A percentile compares a stretch with the other conserved stretches of the same genome.
Evolutionary conservation across 2,888 invertebrate species (phyloP).

Genomic region (Blastobasis adustella): DNA sequence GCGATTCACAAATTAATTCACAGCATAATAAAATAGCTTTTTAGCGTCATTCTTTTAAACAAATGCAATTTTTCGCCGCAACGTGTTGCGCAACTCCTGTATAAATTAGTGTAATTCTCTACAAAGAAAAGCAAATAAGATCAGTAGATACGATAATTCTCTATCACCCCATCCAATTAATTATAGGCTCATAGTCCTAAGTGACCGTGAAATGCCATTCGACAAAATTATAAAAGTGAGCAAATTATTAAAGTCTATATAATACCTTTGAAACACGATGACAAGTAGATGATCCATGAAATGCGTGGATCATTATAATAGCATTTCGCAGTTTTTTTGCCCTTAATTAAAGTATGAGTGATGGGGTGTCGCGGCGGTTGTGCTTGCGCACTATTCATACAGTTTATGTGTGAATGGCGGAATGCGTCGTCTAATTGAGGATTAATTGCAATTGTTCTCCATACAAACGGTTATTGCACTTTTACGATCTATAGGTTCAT

Average conservation of each 20-base stretch:
- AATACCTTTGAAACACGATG: slow-evolving; percentile 22
- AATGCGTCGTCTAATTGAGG: slow-evolving; percentile 35
- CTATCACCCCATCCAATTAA: slow-evolving; percentile 15
- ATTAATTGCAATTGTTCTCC: slow-evolving; percentile 28
- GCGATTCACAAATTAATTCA: slow-evolving; percentile 10
- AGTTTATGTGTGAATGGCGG: slow-evolving; percentile 26
- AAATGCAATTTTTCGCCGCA: slow-evolving; percentile 11
- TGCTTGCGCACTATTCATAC: slow-evolving; percentile 27
- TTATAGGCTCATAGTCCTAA: slow-evolving; percentile 22
- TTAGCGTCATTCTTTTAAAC: slow-evolving; percentile 11
- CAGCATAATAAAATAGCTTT: slow-evolving; percentile 12
- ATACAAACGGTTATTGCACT: slow-evolving; percentile 15
- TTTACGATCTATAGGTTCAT: slow-evolving; percentile 14
- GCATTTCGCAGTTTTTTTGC: slow-evolving; percentile 24
- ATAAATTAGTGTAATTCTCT: slow-evolving; percentile 2
- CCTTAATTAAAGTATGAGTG: slow-evolving; percentile 24
- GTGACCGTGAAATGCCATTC: slow-evolving; percentile 58
- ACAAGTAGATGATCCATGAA: slow-evolving; percentile 28
- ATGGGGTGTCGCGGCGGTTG: slow-evolving; percentile 20
- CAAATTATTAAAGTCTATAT: slow-evolving; percentile 13
- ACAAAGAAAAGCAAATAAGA: slow-evolving; percentile 2
- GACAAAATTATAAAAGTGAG: background rate
- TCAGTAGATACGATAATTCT: slow-evolving; percentile 1
- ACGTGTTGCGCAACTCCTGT: slow-evolving; percentile 6
- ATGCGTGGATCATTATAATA: slow-evolving; percentile 27